phyloP scores from a whole-genome alignment of 2,113 vertebrate species.

The Barbus barbus region DNA sequence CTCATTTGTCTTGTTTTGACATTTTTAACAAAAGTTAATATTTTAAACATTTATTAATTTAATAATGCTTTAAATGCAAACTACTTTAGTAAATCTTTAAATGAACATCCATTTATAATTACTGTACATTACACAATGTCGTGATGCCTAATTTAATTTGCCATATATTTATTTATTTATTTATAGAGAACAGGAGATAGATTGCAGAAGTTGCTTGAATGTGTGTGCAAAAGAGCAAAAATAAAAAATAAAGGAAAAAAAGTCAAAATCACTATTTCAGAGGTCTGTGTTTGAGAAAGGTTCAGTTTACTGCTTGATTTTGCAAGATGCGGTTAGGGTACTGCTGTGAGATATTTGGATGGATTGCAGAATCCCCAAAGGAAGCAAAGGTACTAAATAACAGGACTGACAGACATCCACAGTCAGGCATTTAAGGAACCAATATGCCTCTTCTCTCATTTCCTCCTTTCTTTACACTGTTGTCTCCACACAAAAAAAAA shows the following conservation, averaged over 20 bases:
- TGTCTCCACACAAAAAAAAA: constrained; percentile 2
- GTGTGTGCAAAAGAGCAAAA: neutral
- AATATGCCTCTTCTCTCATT: constrained; percentile 2
- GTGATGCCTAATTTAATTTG: neutral
- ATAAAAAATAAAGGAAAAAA: no score
- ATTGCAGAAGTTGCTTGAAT: neutral
- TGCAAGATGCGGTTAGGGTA: neutral
- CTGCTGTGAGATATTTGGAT: neutral
- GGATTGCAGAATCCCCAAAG: neutral
- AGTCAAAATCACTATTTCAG: no score
- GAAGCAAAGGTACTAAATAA: neutral
- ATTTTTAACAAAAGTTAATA: neutral
- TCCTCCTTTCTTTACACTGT: constrained; percentile 5
- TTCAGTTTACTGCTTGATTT: neutral
- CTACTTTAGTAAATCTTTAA: neutral
- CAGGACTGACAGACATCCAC: constrained; percentile 1
- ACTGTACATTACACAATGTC: no score
- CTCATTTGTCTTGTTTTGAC: neutral
- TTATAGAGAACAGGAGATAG: neutral
- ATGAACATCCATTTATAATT: neutral
- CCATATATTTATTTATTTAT: neutral
- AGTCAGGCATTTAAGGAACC: neutral
- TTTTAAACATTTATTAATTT: neutral
- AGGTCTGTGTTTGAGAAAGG: neutral
- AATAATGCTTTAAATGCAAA: neutral